phyloP scores from a whole-genome alignment of 2,797 vertebrate genomes.

The Platalea minor region DNA sequence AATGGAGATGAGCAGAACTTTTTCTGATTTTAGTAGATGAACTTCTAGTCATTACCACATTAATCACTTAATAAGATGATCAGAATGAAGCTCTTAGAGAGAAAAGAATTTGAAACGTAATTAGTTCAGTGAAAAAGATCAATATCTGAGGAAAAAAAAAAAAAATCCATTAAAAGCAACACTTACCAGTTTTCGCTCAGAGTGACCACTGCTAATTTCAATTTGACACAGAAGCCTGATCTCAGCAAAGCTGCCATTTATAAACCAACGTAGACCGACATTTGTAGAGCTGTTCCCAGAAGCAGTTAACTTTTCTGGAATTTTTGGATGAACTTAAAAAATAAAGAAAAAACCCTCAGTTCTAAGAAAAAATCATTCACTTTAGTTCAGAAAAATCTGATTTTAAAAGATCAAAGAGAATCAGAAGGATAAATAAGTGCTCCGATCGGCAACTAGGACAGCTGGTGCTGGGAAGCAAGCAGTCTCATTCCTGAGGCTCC shows the following conservation, averaged over 20 bases:
- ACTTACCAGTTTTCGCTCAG: conserved; percentile 67
- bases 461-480: neutral
- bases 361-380: neutral
- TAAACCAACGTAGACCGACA: conserved; percentile 62
- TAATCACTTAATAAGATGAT: neutral
- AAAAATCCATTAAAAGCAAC: neutral
- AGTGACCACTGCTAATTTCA: conserved; percentile 53
- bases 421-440: neutral
- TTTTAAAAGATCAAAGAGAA: neutral
- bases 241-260: conserved; percentile 70
- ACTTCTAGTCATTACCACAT: neutral
- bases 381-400: neutral
- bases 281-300: conserved; percentile 58
- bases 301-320: conserved; percentile 63
- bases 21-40: neutral
- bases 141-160: neutral
- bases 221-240: conserved; percentile 74
- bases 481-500: neutral
- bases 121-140: neutral
- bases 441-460: neutral
- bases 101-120: neutral
- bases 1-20: neutral
- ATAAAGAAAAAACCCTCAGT: neutral
- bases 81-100: neutral
- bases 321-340: conserved; percentile 70